Percentiles rank a stretch among this genome's conserved stretches.
Evolutionary conservation across 2,797 vertebrate species (phyloP).

Genomic region (Neopelma chrysocephalum): DNA sequence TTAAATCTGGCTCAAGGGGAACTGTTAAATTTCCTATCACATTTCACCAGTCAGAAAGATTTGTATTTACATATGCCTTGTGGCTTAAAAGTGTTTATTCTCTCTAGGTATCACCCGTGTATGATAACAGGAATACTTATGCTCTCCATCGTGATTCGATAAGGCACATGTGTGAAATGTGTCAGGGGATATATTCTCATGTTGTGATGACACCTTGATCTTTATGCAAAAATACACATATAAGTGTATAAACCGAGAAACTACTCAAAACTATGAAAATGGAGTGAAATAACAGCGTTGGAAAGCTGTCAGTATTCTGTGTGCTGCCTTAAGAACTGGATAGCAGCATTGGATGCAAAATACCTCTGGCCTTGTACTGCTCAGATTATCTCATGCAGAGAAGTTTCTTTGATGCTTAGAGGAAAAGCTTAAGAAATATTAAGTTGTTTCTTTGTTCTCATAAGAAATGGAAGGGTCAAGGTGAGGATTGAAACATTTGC

Average conservation of each 20-base stretch:
- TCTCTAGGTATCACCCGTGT: background rate
- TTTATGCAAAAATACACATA: background rate
- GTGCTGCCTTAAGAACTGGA: background rate
- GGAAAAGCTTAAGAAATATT: background rate
- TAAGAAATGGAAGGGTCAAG: background rate
- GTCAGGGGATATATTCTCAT: conserved; percentile 1
- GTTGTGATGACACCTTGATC: background rate
- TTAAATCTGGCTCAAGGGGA: background rate
- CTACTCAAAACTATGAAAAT: background rate
- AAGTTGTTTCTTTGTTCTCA: background rate
- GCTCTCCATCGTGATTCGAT: background rate
- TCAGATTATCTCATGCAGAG: background rate
- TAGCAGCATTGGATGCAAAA: background rate
- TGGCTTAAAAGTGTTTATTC: background rate
- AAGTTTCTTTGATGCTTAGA: background rate
- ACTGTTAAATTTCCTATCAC: background rate
- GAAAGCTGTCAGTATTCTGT: background rate
- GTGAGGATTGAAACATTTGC: background rate
- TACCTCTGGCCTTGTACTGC: background rate
- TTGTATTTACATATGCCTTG: background rate
- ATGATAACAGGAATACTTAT: background rate
- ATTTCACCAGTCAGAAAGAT: background rate
- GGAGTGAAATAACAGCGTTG: background rate
- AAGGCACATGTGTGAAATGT: background rate
- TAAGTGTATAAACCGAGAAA: background rate